Conservation (phyloP, 2,113 vertebrate species). For the Etheostoma cragini region DNA sequence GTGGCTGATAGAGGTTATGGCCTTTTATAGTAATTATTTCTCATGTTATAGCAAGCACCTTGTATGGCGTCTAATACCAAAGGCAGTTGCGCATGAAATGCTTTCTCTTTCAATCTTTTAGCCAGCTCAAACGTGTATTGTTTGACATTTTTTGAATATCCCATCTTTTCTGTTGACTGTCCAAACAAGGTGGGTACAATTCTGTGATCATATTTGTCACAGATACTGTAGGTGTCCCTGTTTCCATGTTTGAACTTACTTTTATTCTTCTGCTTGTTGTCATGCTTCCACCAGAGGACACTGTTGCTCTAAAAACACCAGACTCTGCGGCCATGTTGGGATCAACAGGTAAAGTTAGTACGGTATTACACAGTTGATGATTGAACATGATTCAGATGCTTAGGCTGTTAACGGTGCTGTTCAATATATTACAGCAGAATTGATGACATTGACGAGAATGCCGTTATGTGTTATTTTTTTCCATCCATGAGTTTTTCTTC, state of each 20-base stretch:
- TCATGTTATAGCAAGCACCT: neutral
- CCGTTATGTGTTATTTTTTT: neutral
- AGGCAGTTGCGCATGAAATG: neutral
- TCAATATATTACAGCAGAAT: slow-evolving; percentile 21
- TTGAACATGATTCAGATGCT: slow-evolving; percentile 34
- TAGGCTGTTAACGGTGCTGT: slow-evolving; percentile 34
- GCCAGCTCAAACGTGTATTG: neutral
- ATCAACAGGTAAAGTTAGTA: slow-evolving; percentile 75
- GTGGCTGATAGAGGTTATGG: neutral
- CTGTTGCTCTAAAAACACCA: slow-evolving; percentile 69
- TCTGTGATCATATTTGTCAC: neutral
- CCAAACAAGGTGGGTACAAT: neutral
- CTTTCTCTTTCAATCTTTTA: neutral
- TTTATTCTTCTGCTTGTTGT: neutral
- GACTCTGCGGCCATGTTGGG: slow-evolving; percentile 4
- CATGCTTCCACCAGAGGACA: slow-evolving; percentile 76
- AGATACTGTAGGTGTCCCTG: neutral
- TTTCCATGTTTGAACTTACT: slow-evolving; percentile 4
- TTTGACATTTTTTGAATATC: neutral
- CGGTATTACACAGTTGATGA: slow-evolving; percentile 30
- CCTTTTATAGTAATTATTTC: neutral
- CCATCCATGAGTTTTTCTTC: neutral
- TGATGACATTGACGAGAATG: slow-evolving; percentile 10
- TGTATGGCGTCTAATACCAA: neutral
- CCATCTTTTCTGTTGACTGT: neutral